phyloP scores from a whole-genome alignment of 2,113 vertebrate species.

The Mugil cephalus region DNA sequence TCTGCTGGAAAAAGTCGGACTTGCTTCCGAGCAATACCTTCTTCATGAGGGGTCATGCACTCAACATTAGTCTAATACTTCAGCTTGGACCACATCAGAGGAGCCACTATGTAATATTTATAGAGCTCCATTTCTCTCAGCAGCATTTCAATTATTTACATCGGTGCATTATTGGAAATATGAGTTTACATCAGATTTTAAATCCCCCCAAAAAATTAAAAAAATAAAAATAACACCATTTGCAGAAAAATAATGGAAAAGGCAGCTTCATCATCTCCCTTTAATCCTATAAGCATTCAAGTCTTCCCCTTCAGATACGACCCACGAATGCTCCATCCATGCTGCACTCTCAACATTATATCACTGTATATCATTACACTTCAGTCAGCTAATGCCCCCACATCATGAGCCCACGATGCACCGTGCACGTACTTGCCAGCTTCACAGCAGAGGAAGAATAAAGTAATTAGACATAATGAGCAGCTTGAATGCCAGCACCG shows the following conservation, averaged over 20 bases:
- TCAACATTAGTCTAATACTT: slow-evolving; percentile 22
- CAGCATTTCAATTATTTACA: too few species aligned
- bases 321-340: background rate
- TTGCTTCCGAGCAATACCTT: too few species aligned
- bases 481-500: slow-evolving; percentile 1
- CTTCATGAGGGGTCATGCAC: too few species aligned
- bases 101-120: slow-evolving; percentile 11
- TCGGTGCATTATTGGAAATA: too few species aligned
- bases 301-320: too few species aligned
- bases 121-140: background rate
- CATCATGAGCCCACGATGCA: too few species aligned
- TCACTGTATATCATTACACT: slow-evolving; percentile 22
- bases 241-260: background rate
- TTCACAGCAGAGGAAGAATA: slow-evolving; percentile 7
- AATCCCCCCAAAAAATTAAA: too few species aligned
- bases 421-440: background rate
- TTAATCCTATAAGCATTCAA: slow-evolving; percentile 4
- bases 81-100: background rate
- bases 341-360: slow-evolving; percentile 10
- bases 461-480: slow-evolving; percentile 22
- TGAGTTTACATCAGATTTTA: too few species aligned
- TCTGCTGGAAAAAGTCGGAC: too few species aligned
- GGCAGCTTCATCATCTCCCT: background rate
- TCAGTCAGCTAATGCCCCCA: background rate
- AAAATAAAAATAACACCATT: too few species aligned